phyloP scores from a whole-genome alignment of 2,113 vertebrate genomes.

The Dasyornis broadbenti region DNA sequence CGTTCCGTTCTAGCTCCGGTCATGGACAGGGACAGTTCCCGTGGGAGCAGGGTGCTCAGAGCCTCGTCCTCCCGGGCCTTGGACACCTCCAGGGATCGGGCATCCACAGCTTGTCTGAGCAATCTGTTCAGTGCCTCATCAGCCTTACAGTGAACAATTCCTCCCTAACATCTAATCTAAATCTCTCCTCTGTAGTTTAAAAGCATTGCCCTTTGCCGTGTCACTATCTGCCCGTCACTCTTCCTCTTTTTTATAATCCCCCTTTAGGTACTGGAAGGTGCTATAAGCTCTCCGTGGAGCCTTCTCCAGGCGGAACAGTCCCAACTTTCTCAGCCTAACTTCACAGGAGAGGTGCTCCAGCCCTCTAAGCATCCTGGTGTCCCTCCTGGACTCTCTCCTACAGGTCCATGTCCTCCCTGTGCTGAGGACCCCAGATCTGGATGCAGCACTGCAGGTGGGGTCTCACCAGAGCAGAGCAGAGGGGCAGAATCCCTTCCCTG shows the following conservation, averaged over 20 bases:
- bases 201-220: neutral
- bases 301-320: neutral
- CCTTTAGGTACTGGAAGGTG: neutral
- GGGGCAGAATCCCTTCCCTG: neutral
- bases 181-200: neutral
- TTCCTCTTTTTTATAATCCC: neutral
- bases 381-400: accelerated
- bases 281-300: neutral
- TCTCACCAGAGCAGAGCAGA: neutral
- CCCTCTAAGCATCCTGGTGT: accelerated
- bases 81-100: accelerated
- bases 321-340: accelerated
- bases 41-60: accelerated
- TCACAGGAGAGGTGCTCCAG: accelerated
- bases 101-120: neutral
- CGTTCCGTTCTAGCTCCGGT: accelerated
- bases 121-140: neutral
- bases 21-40: too few species aligned
- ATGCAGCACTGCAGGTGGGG: neutral
- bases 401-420: neutral
- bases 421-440: neutral
- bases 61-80: accelerated
- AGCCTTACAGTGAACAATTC: neutral
- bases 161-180: neutral
- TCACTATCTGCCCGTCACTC: neutral